These are phyloP conservation scores for Trachelus tabidus DNA, from an alignment of 2,888 invertebrate genomes.

Conservation along the genomic window DNA sequence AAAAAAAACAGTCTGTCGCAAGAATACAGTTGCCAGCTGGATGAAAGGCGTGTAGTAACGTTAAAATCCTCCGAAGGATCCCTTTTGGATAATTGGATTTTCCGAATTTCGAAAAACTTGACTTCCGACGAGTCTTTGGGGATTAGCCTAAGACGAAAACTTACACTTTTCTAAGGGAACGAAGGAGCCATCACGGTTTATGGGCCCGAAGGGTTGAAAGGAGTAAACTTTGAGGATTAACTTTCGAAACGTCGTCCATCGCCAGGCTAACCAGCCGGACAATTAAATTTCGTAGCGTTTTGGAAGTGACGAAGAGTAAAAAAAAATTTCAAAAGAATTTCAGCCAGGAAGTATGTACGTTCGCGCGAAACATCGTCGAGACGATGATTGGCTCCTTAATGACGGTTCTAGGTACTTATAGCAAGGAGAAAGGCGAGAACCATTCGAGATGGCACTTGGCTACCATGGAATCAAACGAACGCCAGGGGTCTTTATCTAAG, in stretches of 20 bases:
- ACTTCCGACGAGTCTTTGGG: constrained; percentile 17
- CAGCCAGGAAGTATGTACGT: neutral
- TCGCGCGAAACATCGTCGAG: neutral
- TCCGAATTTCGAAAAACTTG: constrained; percentile 25
- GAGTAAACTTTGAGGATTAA: neutral
- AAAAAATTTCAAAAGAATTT: neutral
- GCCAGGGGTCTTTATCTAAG: neutral
- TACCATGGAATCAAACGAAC: neutral
- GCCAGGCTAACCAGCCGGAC: neutral
- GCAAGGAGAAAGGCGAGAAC: neutral
- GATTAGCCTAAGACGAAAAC: constrained; percentile 2
- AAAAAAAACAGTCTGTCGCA: neutral
- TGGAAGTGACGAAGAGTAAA: neutral
- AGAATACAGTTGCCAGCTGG: neutral
- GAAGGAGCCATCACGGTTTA: neutral
- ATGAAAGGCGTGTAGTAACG: neutral
- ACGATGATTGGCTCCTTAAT: neutral
- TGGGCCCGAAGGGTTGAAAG: constrained; percentile 4
- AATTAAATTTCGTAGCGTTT: neutral
- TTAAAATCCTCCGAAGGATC: neutral
- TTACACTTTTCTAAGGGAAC: neutral
- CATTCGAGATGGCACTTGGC: neutral
- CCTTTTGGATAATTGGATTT: constrained; percentile 27
- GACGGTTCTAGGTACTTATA: neutral
- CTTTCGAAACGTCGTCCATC: neutral